Evolutionary conservation across 2,113 vertebrate species (phyloP).

Genomic region (Dipodomys ordii): DNA sequence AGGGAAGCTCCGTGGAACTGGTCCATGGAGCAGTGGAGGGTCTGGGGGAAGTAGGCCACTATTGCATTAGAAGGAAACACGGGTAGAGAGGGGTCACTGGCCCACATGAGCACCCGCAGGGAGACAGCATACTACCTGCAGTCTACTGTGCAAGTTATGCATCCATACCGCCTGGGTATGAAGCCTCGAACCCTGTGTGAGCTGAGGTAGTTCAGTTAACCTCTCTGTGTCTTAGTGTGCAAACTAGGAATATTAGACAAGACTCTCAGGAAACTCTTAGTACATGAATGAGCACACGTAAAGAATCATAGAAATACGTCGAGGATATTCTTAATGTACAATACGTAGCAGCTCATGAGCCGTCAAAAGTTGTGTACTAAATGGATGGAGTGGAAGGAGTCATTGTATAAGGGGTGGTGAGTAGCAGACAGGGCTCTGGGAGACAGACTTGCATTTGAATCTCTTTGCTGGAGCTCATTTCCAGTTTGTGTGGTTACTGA

Average conservation of each 20-base stretch:
- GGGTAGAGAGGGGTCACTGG: neutral
- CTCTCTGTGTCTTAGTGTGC: constrained; percentile 1
- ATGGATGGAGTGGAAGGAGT: neutral
- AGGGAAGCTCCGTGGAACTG: neutral
- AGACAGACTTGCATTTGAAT: neutral
- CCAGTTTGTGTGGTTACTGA: neutral
- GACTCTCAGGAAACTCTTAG: neutral
- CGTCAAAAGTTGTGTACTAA: neutral
- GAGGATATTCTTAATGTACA: neutral
- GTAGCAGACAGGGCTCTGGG: neutral
- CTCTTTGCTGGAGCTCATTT: neutral
- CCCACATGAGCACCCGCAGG: neutral
- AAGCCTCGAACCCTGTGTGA: neutral
- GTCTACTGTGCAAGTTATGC: neutral
- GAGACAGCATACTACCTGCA: neutral
- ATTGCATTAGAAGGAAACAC: neutral
- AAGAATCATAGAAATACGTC: neutral
- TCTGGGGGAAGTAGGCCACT: accelerated
- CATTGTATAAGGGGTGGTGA: neutral
- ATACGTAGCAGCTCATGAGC: neutral
- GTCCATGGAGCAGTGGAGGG: no score
- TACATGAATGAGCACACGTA: neutral
- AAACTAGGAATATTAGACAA: neutral
- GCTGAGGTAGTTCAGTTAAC: neutral
- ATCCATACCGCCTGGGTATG: neutral